phyloP scores from a whole-genome alignment of 2,797 vertebrate genomes.

The Sitta carolinensis region DNA sequence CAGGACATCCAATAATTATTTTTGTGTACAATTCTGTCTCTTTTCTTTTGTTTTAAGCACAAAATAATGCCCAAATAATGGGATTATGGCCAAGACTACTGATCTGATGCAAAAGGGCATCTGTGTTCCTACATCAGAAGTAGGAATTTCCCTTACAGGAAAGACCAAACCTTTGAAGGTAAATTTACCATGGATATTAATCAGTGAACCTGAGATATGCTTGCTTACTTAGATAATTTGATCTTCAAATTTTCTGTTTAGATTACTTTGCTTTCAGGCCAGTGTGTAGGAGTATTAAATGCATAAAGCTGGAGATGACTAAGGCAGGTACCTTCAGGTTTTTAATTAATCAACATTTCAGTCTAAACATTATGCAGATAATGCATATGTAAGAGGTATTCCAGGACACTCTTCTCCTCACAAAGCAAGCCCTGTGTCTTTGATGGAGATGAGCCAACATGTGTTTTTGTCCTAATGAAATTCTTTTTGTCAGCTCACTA shows the following conservation, averaged over 20 bases:
- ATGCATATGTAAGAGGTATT: not conserved
- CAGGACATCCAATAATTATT: not conserved
- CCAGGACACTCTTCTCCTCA: not conserved
- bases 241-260: not conserved
- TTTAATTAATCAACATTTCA: not conserved
- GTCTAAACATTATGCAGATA: not conserved
- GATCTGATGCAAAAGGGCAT: not conserved
- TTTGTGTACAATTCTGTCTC: not conserved
- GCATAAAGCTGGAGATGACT: not conserved
- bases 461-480: conserved; percentile 31
- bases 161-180: not conserved
- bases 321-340: not conserved
- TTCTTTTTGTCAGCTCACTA: conserved; percentile 32
- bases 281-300: not conserved
- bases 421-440: conserved; percentile 21
- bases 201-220: not conserved
- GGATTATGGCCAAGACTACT: not conserved
- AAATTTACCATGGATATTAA: conserved; percentile 6
- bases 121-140: not conserved
- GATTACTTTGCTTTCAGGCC: not conserved
- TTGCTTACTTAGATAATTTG: not conserved
- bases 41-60: not conserved
- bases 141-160: not conserved
- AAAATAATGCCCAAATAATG: not conserved
- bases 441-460: conserved; percentile 21